Evolutionary conservation across 2,113 vertebrate genomes (phyloP).

Genomic region (Myotis brandtii): DNA sequence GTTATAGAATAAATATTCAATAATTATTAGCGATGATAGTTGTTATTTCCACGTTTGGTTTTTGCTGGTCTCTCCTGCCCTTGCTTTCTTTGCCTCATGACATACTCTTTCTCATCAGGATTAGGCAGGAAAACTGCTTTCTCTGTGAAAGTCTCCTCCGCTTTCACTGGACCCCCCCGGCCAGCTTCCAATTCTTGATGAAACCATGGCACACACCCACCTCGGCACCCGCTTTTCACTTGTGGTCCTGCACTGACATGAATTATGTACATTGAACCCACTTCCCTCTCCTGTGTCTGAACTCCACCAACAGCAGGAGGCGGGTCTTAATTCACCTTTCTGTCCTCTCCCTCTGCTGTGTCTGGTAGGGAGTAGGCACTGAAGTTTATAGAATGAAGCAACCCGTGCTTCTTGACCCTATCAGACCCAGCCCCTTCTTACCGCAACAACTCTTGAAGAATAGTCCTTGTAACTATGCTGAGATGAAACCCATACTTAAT

Average conservation of each 20-base stretch:
- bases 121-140: background rate
- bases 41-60: background rate
- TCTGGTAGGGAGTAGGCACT: background rate
- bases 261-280: accelerated
- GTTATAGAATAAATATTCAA: background rate
- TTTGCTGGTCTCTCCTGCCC: background rate
- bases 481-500: background rate
- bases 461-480: background rate
- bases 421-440: background rate
- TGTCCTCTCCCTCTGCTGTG: background rate
- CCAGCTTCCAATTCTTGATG: background rate
- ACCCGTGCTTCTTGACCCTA: background rate
- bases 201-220: background rate
- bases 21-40: background rate
- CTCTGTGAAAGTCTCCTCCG: background rate
- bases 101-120: background rate
- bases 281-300: background rate
- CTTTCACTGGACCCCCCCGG: background rate
- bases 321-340: background rate
- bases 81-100: no score
- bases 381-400: background rate
- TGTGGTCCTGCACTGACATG: accelerated
- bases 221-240: accelerated
- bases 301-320: background rate
- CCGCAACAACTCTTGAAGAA: background rate